Conservation (phyloP, 2,797 vertebrate genomes). For the Siniperca obscura region DNA sequence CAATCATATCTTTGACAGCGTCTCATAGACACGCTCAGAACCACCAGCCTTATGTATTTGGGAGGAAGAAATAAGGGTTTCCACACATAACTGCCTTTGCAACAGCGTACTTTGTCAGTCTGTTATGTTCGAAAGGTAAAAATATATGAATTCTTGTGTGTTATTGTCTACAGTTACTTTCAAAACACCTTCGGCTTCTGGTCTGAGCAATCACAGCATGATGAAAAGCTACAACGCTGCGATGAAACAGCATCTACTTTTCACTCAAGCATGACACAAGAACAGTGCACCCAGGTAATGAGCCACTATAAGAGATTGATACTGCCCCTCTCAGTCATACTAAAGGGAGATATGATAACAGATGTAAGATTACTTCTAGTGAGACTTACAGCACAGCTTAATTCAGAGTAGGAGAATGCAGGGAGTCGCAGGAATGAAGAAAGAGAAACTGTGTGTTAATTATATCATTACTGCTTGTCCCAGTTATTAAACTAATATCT, state of each 20-base stretch:
- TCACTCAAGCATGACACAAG: constrained; percentile 39
- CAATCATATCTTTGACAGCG: constrained; percentile 55
- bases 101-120: constrained; percentile 25
- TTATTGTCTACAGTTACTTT: constrained; percentile 39
- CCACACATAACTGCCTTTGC: constrained; percentile 27
- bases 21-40: constrained; percentile 35
- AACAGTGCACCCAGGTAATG: constrained; percentile 51
- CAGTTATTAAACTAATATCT: constrained; percentile 50
- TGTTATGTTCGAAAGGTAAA: constrained; percentile 33
- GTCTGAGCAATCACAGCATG: constrained; percentile 43
- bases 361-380: constrained; percentile 29
- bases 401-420: constrained; percentile 32
- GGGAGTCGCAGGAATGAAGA: constrained; percentile 6
- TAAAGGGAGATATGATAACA: constrained; percentile 36
- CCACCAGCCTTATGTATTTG: constrained; percentile 30
- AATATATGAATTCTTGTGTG: constrained; percentile 17
- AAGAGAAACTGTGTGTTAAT: constrained; percentile 37
- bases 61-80: constrained; percentile 46
- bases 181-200: constrained; percentile 32
- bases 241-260: constrained; percentile 42
- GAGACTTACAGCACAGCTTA: constrained; percentile 34
- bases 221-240: constrained; percentile 53
- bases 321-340: constrained; percentile 42
- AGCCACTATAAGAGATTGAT: constrained; percentile 38
- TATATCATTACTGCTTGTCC: constrained; percentile 26